Evolutionary conservation across 2,797 vertebrate species (phyloP), one percentile per base, ranked within the genome.

Genomic region (Sebastes diaconus): DNA sequence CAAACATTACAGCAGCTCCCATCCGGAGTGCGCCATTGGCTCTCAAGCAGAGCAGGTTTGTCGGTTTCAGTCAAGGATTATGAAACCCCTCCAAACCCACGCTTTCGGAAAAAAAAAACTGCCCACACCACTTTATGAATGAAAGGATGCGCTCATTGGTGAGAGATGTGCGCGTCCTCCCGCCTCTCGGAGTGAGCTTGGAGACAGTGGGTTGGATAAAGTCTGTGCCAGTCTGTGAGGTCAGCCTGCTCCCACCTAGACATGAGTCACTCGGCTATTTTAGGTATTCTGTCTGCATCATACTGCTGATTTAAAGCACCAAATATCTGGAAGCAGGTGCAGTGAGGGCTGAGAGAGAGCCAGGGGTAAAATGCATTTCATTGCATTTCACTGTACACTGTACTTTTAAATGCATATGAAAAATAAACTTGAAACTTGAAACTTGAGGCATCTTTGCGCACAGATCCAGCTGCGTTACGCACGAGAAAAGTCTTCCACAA

Each of bases 71-170:
- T 91, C 83, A 92, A 92, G 87, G 89, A 91, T 96, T 95, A 96
- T 90, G 93, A 95, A 96, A 96, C 94, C 87, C 81, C 80, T 76
- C 85, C 85, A 81, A 93, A 91, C 94, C 95, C 94, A 94, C 93
- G 94, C 92, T 87, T 90, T 91, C 65, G 65, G 73, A 86, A 88
- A 85, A 80, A 87, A 91, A 80, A 87, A 91, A 88, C 93, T 91
- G 93, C 93, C 90, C 93, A 77, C 90, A 93, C 93, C 92, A 92
- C 95, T 96, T 95, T 90, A 94, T 95, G 95, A 95, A 96, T 94
- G 95, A 95, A 96, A 92, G 80, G 77, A 85, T 87, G 90, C 91
- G 75, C 88, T 92, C 79, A 96, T 95, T 96, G 95, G 96, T 73
- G 78, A 70, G 34, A 72, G 34, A 36, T 59, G 71, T 34, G 70